These are phyloP conservation scores for Mactra quadrangularis DNA, from an alignment of 1,140 invertebrate genomes.

Conservation along the genomic window DNA sequence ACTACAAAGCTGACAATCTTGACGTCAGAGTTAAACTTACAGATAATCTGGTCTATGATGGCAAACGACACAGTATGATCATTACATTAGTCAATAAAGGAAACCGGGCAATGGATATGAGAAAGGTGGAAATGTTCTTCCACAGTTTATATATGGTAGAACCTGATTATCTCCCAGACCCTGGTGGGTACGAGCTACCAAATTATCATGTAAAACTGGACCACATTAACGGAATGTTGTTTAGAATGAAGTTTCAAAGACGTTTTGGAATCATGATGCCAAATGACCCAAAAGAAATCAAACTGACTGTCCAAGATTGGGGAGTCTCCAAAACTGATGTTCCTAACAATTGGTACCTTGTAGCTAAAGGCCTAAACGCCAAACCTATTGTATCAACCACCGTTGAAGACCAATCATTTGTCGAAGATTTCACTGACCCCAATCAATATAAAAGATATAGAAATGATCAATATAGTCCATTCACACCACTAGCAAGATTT, in stretches of 20 bases:
- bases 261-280: slow-evolving; percentile 61
- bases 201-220: slow-evolving; percentile 62
- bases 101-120: slow-evolving; percentile 9
- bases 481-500: slow-evolving; percentile 64
- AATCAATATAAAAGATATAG: slow-evolving; percentile 75
- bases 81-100: slow-evolving; percentile 43
- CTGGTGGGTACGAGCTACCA: slow-evolving; percentile 57
- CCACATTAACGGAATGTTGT: slow-evolving; percentile 76
- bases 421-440: slow-evolving; percentile 67
- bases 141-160: slow-evolving; percentile 63
- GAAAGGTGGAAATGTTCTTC: slow-evolving; percentile 32
- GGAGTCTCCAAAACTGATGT: slow-evolving; percentile 74
- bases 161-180: slow-evolving; percentile 57
- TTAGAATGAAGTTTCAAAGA: slow-evolving; percentile 45
- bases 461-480: slow-evolving; percentile 73
- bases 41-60: slow-evolving; percentile 45
- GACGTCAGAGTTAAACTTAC: slow-evolving; percentile 44
- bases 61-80: slow-evolving; percentile 40
- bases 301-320: slow-evolving; percentile 69
- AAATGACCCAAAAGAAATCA: slow-evolving; percentile 49
- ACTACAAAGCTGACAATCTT: slow-evolving; percentile 28
- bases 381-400: slow-evolving; percentile 63
- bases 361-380: slow-evolving; percentile 64
- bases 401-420: slow-evolving; percentile 67
- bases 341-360: slow-evolving; percentile 77